Evolutionary conservation across 2,888 invertebrate species (phyloP).

Genomic region (Ligdia adustata): DNA sequence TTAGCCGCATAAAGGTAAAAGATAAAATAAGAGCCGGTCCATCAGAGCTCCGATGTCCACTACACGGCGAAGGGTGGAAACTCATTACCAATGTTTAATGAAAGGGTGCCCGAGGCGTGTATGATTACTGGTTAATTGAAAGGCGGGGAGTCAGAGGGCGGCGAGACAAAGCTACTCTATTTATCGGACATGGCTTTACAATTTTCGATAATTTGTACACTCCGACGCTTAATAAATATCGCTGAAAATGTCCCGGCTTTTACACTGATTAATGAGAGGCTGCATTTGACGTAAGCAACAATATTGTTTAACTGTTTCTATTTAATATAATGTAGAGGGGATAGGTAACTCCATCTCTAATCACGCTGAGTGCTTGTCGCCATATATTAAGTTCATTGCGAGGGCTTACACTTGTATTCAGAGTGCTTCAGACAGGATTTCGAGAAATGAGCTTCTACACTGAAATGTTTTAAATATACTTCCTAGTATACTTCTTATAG

Average conservation of each 20-base stretch:
- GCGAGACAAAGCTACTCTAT: slow-evolving; percentile 65
- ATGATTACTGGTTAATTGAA: slow-evolving; percentile 83
- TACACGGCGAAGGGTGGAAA: slow-evolving; percentile 78
- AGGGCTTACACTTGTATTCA: slow-evolving; percentile 56
- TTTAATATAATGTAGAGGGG: slow-evolving; percentile 18
- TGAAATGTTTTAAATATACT: too few relatives aligned
- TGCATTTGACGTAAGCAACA: slow-evolving; percentile 29
- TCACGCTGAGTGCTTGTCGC: slow-evolving; percentile 76
- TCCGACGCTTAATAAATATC: slow-evolving; percentile 16
- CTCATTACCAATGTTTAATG: slow-evolving; percentile 80
- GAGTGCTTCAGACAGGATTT: slow-evolving; percentile 49
- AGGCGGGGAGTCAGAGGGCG: slow-evolving; percentile 74
- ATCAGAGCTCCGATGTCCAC: slow-evolving; percentile 76
- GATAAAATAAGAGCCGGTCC: slow-evolving; percentile 64
- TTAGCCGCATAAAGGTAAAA: slow-evolving; percentile 60
- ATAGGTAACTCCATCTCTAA: slow-evolving; percentile 53
- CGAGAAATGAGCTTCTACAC: slow-evolving; percentile 41
- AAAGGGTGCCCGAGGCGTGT: slow-evolving; percentile 78
- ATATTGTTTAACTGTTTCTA: slow-evolving; percentile 19
- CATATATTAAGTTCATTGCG: slow-evolving; percentile 71
- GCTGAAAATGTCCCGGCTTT: slow-evolving; percentile 14
- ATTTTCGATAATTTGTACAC: slow-evolving; percentile 30
- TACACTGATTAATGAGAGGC: slow-evolving; percentile 25
- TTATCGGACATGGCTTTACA: slow-evolving; percentile 49
- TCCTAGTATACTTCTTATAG: too few relatives aligned